Evolutionary conservation across 1,140 invertebrate genomes (phyloP).

Genomic region (Brachionus plicatilis): DNA sequence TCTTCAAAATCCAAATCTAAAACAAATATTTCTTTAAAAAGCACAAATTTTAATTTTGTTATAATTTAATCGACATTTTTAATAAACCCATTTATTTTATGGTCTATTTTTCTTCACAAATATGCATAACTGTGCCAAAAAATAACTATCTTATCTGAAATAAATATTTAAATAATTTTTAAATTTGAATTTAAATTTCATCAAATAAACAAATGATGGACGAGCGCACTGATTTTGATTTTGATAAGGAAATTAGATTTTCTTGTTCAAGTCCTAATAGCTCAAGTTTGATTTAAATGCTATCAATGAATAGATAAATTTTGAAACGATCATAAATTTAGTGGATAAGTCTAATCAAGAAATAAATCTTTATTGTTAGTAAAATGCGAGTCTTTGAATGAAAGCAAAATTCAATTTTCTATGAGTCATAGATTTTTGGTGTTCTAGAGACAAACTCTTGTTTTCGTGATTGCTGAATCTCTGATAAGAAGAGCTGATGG

Average conservation of each 20-base stretch:
- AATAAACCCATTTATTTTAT: no score
- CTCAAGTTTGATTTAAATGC: neutral
- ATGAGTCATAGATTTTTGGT: neutral
- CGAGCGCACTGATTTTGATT: neutral
- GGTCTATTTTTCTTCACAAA: neutral
- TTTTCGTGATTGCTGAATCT: neutral
- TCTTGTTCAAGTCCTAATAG: neutral
- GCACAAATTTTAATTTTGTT: neutral
- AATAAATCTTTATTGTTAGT: neutral
- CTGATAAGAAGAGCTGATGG: neutral
- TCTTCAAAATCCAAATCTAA: neutral
- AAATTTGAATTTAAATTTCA: neutral
- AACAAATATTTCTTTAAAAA: neutral
- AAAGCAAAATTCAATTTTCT: neutral
- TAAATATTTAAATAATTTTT: constrained; percentile 7
- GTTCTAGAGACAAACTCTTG: neutral
- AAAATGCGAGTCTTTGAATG: neutral
- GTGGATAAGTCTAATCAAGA: neutral
- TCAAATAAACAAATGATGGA: neutral
- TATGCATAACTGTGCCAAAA: neutral
- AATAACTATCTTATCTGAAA: neutral
- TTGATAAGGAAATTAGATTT: constrained; percentile 17
- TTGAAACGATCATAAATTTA: neutral
- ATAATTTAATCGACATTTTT: no score
- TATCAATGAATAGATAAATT: neutral